Base-by-base conservation (phyloP, 2,797 vertebrate genomes). In the Poeciliopsis paucimaculata region DNA sequence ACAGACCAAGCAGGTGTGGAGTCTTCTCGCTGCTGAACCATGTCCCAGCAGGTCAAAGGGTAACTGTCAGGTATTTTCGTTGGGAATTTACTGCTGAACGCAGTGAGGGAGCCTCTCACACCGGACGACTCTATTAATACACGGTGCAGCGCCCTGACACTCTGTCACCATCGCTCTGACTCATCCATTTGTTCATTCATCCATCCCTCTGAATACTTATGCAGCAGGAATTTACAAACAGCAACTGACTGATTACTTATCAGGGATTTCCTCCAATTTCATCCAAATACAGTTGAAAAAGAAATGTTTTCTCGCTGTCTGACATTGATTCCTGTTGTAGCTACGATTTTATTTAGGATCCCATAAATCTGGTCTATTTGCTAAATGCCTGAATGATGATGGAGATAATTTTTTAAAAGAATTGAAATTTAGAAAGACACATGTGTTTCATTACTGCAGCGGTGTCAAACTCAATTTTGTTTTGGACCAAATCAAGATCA, bases 41-140 rank as follows among this genome's bases (percentile, higher is more conserved):
- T 90, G 91, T 88, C 89, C 87, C 86, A 82, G 86, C 86, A 84
- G 94, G 94, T 96, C 92, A 95, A 89, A 95, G 94, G 94, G 82
- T 93, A 95, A 96, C 93, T 86, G 88, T 80, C 84, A 93, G 92
- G 94, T 94, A 95, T 96, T 95, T 95, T 83, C 91, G 94, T 87
- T 12, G 89, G 83, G 93, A 95, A 95, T 96, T 95, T 94, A 93
- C 93, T 93, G 92, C 91, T 78, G 76, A 90, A 89, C 87, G 86
- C 86, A 77, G 71, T 15, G 82, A 82, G 62, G 45, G 81, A 87
- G 78, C 39, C 80, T 79, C 82, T 74, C 72, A 71, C 86, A 68
- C 85, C 46, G 5, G 80, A 91, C 86, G 41, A 12, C 92, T 91
- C 92, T 94, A 92, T 92, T 94, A 90, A 93, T 89, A 91, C 81